Evolutionary conservation across 2,113 vertebrate genomes (phyloP).

Genomic region (Chloropsis cyanopogon): DNA sequence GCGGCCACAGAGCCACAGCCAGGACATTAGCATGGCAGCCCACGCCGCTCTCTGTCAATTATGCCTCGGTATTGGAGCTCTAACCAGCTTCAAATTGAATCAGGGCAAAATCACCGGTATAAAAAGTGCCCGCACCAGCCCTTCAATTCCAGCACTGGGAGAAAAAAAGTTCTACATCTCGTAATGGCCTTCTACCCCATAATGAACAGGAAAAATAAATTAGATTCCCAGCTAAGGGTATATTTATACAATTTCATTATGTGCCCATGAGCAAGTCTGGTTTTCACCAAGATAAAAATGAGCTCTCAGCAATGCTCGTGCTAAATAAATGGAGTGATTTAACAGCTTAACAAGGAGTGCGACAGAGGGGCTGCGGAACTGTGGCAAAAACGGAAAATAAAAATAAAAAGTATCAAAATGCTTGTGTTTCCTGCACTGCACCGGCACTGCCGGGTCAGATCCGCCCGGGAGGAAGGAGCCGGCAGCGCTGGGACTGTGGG

Average conservation of each 20-base stretch:
- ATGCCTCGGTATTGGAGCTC: slow-evolving; percentile 68
- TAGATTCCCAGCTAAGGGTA: slow-evolving; percentile 83
- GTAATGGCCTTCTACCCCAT: slow-evolving; percentile 83
- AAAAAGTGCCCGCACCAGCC: slow-evolving; percentile 74
- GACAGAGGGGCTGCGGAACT: slow-evolving; percentile 71
- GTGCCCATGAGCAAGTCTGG: slow-evolving; percentile 80
- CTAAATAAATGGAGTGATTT: slow-evolving; percentile 86
- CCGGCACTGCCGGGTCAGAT: fast-evolving
- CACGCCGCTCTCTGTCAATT: slow-evolving; percentile 76
- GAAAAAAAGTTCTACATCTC: slow-evolving; percentile 76
- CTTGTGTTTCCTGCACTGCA: background rate
- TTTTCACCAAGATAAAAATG: slow-evolving; percentile 83
- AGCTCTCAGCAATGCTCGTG: slow-evolving; percentile 81
- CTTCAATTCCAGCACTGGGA: slow-evolving; percentile 75
- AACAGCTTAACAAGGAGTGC: slow-evolving; percentile 77
- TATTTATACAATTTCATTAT: slow-evolving; percentile 86
- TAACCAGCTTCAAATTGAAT: slow-evolving; percentile 81
- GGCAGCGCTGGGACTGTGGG: background rate
- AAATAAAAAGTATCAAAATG: background rate
- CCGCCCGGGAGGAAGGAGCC: background rate
- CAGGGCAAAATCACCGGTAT: slow-evolving; percentile 77
- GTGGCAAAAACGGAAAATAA: slow-evolving; percentile 73
- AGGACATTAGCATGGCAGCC: slow-evolving; percentile 58
- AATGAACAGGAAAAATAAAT: slow-evolving; percentile 88
- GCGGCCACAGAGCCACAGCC: background rate